A percentile compares a stretch with the other conserved stretches of the same genome.
phyloP scores from a whole-genome alignment of 2,113 vertebrate genomes.

The Microcebus lehilahytsara region DNA sequence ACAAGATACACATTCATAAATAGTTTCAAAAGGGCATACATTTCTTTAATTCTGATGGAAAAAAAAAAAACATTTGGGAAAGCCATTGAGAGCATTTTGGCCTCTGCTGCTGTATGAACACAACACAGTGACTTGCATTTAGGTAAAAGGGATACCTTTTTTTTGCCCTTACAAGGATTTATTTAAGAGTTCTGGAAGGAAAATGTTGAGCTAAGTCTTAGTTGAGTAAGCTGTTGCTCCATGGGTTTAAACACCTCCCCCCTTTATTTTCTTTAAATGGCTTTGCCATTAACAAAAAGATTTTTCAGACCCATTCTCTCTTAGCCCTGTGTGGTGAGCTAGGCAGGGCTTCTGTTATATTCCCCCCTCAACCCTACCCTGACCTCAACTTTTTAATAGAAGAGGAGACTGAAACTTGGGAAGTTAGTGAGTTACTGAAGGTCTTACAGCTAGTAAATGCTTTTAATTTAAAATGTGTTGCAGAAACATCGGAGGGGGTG shows the following conservation, averaged over 20 bases:
- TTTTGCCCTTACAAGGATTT: slow-evolving; percentile 64
- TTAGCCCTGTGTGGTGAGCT: neutral
- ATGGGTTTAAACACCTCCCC: neutral
- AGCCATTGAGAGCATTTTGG: slow-evolving; percentile 57
- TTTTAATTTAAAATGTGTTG: slow-evolving; percentile 80
- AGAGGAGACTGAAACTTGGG: slow-evolving; percentile 32
- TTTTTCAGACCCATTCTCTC: slow-evolving; percentile 41
- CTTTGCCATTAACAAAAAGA: slow-evolving; percentile 55
- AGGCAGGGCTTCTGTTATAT: neutral
- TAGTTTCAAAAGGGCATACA: slow-evolving; percentile 42
- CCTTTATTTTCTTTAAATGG: neutral
- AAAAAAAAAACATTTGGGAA: slow-evolving; percentile 63
- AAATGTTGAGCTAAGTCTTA: slow-evolving; percentile 35
- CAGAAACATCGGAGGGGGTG: neutral
- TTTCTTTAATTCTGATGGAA: slow-evolving; percentile 61
- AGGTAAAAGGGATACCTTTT: slow-evolving; percentile 40
- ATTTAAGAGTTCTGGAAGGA: slow-evolving; percentile 57
- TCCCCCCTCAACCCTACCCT: neutral
- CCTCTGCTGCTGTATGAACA: slow-evolving; percentile 42
- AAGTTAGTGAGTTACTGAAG: slow-evolving; percentile 31
- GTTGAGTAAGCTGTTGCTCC: slow-evolving; percentile 45
- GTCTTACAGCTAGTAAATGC: slow-evolving; percentile 67
- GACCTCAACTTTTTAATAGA: slow-evolving; percentile 39
- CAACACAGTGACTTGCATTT: slow-evolving; percentile 61
- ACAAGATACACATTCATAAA: slow-evolving; percentile 82